Evolutionary conservation across 2,113 vertebrate genomes (phyloP).

Genomic region (Ammodramus savannarum): DNA sequence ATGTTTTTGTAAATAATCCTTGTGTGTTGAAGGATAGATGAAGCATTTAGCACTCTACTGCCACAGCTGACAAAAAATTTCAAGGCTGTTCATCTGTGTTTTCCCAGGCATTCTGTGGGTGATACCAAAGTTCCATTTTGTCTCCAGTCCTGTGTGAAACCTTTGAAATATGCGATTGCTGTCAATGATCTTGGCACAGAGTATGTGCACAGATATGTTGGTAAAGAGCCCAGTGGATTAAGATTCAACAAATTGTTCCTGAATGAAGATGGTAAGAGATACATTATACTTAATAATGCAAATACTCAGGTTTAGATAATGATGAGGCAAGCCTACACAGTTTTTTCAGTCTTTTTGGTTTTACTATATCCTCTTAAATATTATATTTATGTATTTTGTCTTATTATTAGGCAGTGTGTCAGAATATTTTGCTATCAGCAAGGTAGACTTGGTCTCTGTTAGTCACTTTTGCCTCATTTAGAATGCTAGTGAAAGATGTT

Average conservation of each 20-base stretch:
- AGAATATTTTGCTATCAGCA: neutral
- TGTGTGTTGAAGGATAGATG: neutral
- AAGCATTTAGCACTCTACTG: neutral
- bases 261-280: constrained; percentile 91
- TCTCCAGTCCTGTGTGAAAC: constrained; percentile 96
- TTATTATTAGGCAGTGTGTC: neutral
- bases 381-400: too few relatives aligned
- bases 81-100: neutral
- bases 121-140: constrained; percentile 99
- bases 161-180: constrained; percentile 93
- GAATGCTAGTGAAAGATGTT: neutral
- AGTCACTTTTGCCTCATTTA: neutral
- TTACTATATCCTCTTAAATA: neutral
- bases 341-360: neutral
- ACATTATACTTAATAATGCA: neutral
- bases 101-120: constrained; percentile 87
- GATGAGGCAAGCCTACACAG: neutral
- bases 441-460: neutral
- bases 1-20: neutral
- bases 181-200: constrained; percentile 96
- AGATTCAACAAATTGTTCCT: constrained; percentile 98
- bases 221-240: constrained; percentile 96
- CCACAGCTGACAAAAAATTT: neutral
- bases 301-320: neutral
- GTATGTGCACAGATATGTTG: constrained; percentile 95